These are phyloP conservation scores for Gouania willdenowi DNA, from an alignment of 2,797 vertebrate genomes.

Conservation along the genomic window DNA sequence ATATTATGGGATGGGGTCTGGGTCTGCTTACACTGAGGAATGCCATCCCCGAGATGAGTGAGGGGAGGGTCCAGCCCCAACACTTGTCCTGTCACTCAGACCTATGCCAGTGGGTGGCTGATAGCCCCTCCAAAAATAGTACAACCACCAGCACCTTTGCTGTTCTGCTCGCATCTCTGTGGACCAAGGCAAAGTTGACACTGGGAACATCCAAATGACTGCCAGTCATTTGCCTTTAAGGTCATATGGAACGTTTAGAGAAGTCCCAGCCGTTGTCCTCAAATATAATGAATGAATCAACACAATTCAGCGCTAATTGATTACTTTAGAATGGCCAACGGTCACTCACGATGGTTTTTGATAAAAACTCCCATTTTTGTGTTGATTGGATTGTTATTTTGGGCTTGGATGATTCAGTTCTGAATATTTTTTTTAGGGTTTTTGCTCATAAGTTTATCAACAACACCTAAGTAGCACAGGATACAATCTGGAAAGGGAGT, in stretches of 20 bases:
- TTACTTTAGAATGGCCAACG: not conserved
- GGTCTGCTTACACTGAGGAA: constrained; percentile 75
- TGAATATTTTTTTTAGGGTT: no score
- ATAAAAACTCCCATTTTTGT: constrained; percentile 1
- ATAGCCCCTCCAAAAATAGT: constrained; percentile 77
- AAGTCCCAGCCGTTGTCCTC: constrained; percentile 3
- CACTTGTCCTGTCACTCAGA: constrained; percentile 83
- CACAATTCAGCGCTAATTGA: constrained; percentile 1
- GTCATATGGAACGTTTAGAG: constrained; percentile 31
- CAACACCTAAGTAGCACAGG: no score
- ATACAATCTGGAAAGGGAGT: no score
- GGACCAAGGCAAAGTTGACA: constrained; percentile 33
- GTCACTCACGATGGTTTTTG: constrained; percentile 1
- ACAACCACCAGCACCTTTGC: constrained; percentile 26
- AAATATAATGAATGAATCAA: no score
- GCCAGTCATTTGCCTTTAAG: constrained; percentile 28
- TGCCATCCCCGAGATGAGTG: constrained; percentile 58
- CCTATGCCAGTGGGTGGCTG: constrained; percentile 54
- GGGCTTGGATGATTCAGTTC: no score
- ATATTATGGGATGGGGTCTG: constrained; percentile 49
- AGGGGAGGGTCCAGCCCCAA: constrained; percentile 64
- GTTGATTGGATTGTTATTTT: no score
- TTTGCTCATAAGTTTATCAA: no score
- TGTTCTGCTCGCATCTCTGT: constrained; percentile 37
- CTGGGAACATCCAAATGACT: constrained; percentile 42